phyloP scores from a whole-genome alignment of 2,113 vertebrate species.

The Phyllopteryx taeniolatus region DNA sequence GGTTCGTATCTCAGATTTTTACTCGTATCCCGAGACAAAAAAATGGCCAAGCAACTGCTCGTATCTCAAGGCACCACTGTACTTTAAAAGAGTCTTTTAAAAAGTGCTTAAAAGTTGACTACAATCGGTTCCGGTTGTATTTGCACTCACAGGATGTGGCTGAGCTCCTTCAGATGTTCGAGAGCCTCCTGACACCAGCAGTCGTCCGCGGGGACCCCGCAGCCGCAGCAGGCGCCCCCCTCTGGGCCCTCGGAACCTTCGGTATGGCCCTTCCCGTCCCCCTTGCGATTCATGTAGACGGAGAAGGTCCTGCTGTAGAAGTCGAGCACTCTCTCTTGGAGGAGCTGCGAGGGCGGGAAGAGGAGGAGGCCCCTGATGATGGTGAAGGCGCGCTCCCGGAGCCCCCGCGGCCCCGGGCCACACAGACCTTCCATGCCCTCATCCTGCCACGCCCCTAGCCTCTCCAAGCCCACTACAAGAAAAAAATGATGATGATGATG shows the following conservation, averaged over 20 bases:
- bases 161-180: constrained; percentile 86
- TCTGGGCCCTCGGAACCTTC: constrained; percentile 31
- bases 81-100: background rate
- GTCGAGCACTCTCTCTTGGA: constrained; percentile 84
- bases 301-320: constrained; percentile 90
- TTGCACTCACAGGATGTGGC: constrained; percentile 83
- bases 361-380: constrained; percentile 89
- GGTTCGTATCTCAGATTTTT: background rate
- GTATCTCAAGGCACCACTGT: background rate
- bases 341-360: constrained; percentile 81
- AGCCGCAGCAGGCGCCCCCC: constrained; percentile 74
- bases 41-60: background rate
- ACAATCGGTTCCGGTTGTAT: background rate
- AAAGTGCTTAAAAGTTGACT: background rate
- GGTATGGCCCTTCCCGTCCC: constrained; percentile 39
- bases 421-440: constrained; percentile 51
- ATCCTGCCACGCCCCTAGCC: constrained; percentile 81
- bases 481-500: background rate
- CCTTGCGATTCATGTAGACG: constrained; percentile 84
- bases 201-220: constrained; percentile 66
- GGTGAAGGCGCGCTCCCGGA: constrained; percentile 84
- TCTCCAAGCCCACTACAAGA: constrained; percentile 77
- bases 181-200: constrained; percentile 90
- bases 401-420: constrained; percentile 75
- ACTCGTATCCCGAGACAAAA: background rate